Evolutionary conservation across 2,888 invertebrate species (phyloP).

Genomic region (Eupelmus urozonus): DNA sequence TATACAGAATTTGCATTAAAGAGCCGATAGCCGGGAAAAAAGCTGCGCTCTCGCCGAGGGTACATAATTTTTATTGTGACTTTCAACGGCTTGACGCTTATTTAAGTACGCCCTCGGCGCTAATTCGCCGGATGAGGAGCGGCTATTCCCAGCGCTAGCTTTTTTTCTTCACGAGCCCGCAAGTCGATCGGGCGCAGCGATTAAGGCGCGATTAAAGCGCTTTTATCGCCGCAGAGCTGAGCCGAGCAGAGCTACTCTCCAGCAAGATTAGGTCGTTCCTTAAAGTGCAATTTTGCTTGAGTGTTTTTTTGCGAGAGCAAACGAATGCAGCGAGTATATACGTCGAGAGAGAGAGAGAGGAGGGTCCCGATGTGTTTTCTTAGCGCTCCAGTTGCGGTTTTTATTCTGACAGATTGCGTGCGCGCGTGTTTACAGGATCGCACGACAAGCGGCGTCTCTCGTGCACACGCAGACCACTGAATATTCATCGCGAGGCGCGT

Average conservation of each 20-base stretch:
- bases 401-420: not conserved
- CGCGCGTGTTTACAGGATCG: slow-evolving; percentile 48
- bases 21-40: not conserved
- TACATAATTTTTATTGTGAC: slow-evolving; percentile 35
- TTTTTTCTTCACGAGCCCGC: not conserved
- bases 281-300: not conserved
- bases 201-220: slow-evolving; percentile 26
- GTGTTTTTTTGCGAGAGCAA: slow-evolving; percentile 8
- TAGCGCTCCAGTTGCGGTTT: slow-evolving; percentile 50
- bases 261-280: not conserved
- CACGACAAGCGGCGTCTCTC: slow-evolving; percentile 20
- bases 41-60: too few relatives aligned
- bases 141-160: not conserved
- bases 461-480: not conserved
- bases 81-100: slow-evolving; percentile 18
- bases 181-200: slow-evolving; percentile 28
- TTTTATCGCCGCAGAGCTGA: not conserved
- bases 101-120: slow-evolving; percentile 9
- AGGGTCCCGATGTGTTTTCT: slow-evolving; percentile 4
- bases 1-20: slow-evolving; percentile 31
- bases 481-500: slow-evolving; percentile 30
- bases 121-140: slow-evolving; percentile 11
- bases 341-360: too few relatives aligned
- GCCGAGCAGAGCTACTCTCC: not conserved
- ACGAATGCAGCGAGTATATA: too few relatives aligned